These are phyloP conservation scores for Aleiodes alternator DNA, from an alignment of 2,888 invertebrate genomes.

Conservation along the genomic window DNA sequence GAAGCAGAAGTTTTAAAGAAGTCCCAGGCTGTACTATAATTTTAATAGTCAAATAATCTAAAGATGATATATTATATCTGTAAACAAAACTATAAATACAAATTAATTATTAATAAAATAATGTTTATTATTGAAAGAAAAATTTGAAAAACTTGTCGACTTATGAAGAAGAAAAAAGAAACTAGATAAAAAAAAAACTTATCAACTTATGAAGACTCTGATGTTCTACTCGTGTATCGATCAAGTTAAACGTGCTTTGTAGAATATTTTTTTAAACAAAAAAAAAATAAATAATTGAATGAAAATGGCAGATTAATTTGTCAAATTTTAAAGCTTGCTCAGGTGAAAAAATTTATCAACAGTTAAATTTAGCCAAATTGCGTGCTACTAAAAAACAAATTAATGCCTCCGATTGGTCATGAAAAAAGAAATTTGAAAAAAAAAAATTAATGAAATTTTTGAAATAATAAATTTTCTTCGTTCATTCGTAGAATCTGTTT, in stretches of 20 bases:
- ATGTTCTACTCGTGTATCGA: constrained; percentile 2
- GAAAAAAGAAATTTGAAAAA: neutral
- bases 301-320: neutral
- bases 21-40: constrained; percentile 73
- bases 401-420: neutral
- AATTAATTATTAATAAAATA: constrained; percentile 62
- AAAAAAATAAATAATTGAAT: neutral
- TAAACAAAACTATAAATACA: constrained; percentile 69
- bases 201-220: constrained; percentile 22
- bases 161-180: constrained; percentile 2
- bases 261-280: constrained; percentile 6
- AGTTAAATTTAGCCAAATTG: neutral
- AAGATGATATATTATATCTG: constrained; percentile 63
- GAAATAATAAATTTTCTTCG: neutral
- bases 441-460: constrained; percentile 29
- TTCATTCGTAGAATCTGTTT: constrained; percentile 11
- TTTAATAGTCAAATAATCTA: constrained; percentile 66
- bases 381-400: neutral
- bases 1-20: constrained; percentile 48
- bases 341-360: neutral
- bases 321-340: neutral
- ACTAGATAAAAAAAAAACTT: constrained; percentile 12
- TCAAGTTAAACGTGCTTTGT: constrained; percentile 19
- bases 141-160: constrained; percentile 22
- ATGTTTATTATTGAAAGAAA: constrained; percentile 54